Evolutionary conservation across 2,888 invertebrate species (phyloP), one percentile per base, ranked within the genome.

Genomic region (Macrophya annulata): DNA sequence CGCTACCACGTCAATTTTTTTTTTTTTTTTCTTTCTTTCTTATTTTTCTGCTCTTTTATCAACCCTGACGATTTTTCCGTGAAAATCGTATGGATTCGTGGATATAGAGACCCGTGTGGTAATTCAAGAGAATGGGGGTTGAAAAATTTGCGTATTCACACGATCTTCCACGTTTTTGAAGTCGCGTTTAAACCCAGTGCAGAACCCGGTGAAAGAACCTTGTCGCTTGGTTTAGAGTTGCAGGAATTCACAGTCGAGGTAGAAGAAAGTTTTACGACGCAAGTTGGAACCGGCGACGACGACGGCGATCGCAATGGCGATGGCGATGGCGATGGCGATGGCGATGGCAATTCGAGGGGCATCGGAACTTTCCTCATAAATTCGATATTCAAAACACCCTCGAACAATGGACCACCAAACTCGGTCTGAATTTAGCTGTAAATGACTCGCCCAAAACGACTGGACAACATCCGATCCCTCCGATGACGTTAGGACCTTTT

Each of bases 371-470:
- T 31, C 87, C 90, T 90, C 91, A 89, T 92, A 91, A 92, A 91
- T 91, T 89, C 89, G 90, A 91, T 91, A 91, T 91, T 91, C 91
- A 91, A 91, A 92, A 91, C 91, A 91, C 59, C 59, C 62, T 43
- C 62, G 37, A 81, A 81, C 81, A 81, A 81, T 81, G 43, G 81
- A 62, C 12, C 51, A 15, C 37, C 62, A 51, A n/a, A 25, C 17
- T 55, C 12, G 77, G 8, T 21, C 55, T 55, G 43, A 81, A 81
- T 81, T 81, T 62, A 62, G 81, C 62, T 81, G 81, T 81, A 81
- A 81, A 81, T 81, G 81, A 81, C 81, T 59, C 17, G 40, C 37
- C 51, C 81, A 62, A 43, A 81, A 40, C 59, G n/a, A 59, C 81
- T 9, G 77, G 48, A 55, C 77, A 77, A 55, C 43, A 74, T 45